Base-by-base conservation (phyloP, 2,113 vertebrate species). In the Maylandia zebra region DNA sequence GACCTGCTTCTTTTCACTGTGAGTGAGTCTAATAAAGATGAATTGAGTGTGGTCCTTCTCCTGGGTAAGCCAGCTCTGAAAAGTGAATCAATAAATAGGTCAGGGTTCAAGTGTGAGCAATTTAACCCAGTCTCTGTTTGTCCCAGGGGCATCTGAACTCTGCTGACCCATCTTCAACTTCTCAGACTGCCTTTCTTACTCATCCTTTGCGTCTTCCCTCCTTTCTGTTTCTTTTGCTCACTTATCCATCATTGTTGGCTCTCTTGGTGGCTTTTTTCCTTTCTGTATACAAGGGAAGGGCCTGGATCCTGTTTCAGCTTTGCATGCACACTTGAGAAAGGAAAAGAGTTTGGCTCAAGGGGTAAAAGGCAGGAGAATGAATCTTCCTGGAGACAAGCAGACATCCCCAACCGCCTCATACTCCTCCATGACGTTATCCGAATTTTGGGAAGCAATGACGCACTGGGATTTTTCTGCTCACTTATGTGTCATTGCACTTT, bases 71-170 rank as follows among this genome's bases (percentile, higher is more conserved):
- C 74, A 24, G 55, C 24, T 64, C 27, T 7, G 7, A 86, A 61
- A 55, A 86, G 36, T 3, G 8, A 91, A 74, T 89, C 86, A 90
- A 30, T 10, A 87, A 91, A 85, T 43, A 64, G 79, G 88, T 90
- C 86, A 85, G 81, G 86, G 93, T 81, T 94, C 83, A 92, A 91
- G 78, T 90, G 89, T 64, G 87, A 92, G 83, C 43, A 34, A 53
- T 86, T 82, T 50, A 41, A 27, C 10, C 3, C 34, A 22, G 53
- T 64, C 48, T 82, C 59, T 27, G 80, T 92, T 86, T 88, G 57
- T 61, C 79, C 38, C 14, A 12, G n/a, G n/a, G 53, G 22, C 52
- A 52, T 24, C 82, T 80, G 34, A 86, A 83, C 66, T 89, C 74
- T 5, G 8, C 38, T 86, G 83, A 86, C 71, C 84, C 74, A 78